Percentiles rank a stretch among this genome's conserved stretches.
Conservation (phyloP, 2,797 vertebrate genomes). For the Rhinella marina region DNA sequence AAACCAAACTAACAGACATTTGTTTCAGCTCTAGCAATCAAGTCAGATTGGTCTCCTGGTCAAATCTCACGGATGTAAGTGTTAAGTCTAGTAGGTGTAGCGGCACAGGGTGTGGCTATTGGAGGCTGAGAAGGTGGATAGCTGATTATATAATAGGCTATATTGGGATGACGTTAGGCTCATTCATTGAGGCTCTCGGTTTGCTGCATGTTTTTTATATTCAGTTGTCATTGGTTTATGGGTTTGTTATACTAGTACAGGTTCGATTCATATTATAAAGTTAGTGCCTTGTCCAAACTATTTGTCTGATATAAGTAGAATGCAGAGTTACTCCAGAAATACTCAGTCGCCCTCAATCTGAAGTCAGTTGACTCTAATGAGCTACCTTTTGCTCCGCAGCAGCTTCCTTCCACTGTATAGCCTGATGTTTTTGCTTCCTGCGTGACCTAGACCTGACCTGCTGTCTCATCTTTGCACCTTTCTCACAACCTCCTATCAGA, state of each 20-base stretch:
- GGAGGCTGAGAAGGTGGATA: background rate
- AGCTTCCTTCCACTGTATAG: slow-evolving; percentile 80
- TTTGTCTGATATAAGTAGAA: background rate
- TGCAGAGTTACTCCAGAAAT: background rate
- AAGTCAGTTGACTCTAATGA: slow-evolving; percentile 79
- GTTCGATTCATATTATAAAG: background rate
- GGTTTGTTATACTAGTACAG: background rate
- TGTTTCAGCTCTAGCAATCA: slow-evolving; percentile 46
- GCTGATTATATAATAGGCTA: background rate
- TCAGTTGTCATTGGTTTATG: background rate
- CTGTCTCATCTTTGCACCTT: slow-evolving; percentile 86
- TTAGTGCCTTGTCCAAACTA: background rate
- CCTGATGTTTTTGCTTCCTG: slow-evolving; percentile 84
- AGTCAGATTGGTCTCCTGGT: slow-evolving; percentile 35
- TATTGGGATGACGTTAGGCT: background rate
- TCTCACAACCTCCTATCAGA: slow-evolving; percentile 87
- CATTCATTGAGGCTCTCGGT: background rate
- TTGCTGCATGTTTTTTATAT: background rate
- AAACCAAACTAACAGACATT: slow-evolving; percentile 27
- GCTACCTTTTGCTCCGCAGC: slow-evolving; percentile 82
- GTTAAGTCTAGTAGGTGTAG: slow-evolving; percentile 18
- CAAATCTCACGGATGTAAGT: slow-evolving; percentile 7
- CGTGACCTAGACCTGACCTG: slow-evolving; percentile 82
- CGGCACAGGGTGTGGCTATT: background rate
- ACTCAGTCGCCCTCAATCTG: slow-evolving; percentile 65